These are phyloP conservation scores for Falco berigora DNA, from an alignment of 2,797 vertebrate genomes.

Conservation along the genomic window DNA sequence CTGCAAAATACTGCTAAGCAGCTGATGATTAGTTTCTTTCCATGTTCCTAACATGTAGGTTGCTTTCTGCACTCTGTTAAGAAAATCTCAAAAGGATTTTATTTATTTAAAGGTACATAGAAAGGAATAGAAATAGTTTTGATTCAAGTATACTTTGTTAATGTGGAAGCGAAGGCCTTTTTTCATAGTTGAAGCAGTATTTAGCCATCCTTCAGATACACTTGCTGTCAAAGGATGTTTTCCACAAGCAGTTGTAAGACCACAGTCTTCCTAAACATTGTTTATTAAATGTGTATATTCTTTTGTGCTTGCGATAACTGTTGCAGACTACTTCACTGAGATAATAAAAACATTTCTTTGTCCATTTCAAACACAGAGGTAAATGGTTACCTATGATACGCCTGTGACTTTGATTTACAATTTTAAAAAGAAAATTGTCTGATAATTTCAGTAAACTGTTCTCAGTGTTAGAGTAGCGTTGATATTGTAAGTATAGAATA, in stretches of 20 bases:
- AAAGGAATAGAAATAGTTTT: neutral
- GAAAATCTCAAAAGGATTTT: neutral
- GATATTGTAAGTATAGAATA: neutral
- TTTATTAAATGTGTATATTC: neutral
- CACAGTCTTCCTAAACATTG: neutral
- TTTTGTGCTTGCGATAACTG: neutral
- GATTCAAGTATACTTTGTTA: neutral
- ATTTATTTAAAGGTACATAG: neutral
- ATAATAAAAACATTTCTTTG: neutral
- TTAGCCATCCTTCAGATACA: neutral
- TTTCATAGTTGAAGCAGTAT: neutral
- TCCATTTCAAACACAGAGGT: neutral
- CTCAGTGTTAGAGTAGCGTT: neutral
- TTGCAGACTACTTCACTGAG: neutral
- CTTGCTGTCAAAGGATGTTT: neutral
- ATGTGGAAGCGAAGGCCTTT: neutral
- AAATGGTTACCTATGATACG: neutral
- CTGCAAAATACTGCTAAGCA: neutral
- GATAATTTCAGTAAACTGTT: neutral
- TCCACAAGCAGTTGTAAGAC: neutral
- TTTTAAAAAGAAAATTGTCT: neutral
- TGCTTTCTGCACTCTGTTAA: neutral
- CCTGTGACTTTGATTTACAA: neutral
- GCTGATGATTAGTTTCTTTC: neutral
- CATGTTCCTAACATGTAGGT: neutral